Evolutionary conservation across 2,888 invertebrate species (phyloP).

Genomic region (Prosapia bicincta): DNA sequence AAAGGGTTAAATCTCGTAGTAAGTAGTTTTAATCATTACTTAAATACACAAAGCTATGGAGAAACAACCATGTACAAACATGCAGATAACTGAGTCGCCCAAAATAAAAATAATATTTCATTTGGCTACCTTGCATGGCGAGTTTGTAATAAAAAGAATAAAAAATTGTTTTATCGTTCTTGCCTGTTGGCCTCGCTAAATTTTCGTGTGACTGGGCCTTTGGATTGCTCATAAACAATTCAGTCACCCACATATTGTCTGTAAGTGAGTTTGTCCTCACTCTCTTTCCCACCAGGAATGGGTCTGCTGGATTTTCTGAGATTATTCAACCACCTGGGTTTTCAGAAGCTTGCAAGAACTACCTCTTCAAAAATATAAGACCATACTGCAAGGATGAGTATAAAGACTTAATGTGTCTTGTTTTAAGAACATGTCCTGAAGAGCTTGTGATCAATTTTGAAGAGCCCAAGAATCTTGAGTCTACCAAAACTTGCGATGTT

Average conservation of each 20-base stretch:
- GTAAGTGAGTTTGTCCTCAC: too few relatives aligned
- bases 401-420: too few relatives aligned
- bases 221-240: background rate
- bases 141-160: background rate
- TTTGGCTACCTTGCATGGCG: background rate
- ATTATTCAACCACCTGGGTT: background rate
- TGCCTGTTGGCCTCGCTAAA: background rate
- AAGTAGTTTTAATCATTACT: conserved; percentile 20
- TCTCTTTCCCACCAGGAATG: background rate
- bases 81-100: conserved; percentile 28
- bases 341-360: background rate
- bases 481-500: too few relatives aligned
- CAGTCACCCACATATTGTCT: background rate
- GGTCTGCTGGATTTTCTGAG: too few relatives aligned
- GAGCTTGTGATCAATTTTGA: too few relatives aligned
- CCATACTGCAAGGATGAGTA: conserved; percentile 2
- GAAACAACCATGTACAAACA: conserved; percentile 13
- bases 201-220: background rate
- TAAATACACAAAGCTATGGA: background rate
- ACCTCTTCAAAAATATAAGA: background rate
- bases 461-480: background rate
- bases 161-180: background rate
- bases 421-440: too few relatives aligned
- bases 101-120: conserved; percentile 30
- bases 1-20: conserved; percentile 27